These are phyloP conservation scores for Apoda limacodes DNA, from an alignment of 2,888 invertebrate genomes.

Conservation along the genomic window DNA sequence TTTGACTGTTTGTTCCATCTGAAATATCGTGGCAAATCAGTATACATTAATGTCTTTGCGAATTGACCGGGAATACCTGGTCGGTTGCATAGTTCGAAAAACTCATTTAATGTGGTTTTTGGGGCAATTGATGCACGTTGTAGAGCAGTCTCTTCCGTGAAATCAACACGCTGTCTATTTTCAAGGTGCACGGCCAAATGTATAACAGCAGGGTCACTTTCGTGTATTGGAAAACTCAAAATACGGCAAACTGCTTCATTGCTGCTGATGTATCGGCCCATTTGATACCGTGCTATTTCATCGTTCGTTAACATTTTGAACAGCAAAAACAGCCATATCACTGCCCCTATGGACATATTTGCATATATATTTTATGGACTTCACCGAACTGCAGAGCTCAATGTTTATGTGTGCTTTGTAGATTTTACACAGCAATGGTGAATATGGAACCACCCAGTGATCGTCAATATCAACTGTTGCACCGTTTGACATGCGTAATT, in stretches of 20 bases:
- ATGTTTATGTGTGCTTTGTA: too few species aligned
- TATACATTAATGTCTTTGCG: constrained; percentile 7
- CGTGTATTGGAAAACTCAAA: constrained; percentile 23
- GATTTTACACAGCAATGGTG: too few species aligned
- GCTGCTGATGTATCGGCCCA: constrained; percentile 20
- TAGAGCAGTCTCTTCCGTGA: not conserved
- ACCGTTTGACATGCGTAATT: too few species aligned
- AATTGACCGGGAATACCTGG: constrained; percentile 1
- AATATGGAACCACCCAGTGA: too few species aligned
- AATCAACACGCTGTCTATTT: not conserved
- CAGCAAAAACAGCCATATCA: constrained; percentile 5
- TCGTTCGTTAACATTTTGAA: constrained; percentile 5
- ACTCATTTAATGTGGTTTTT: not conserved
- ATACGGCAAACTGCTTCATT: constrained; percentile 23
- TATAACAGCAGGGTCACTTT: constrained; percentile 21
- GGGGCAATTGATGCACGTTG: too few species aligned
- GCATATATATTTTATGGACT: too few species aligned
- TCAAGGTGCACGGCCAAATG: constrained; percentile 25
- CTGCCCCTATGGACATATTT: too few species aligned
- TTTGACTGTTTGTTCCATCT: constrained; percentile 1
- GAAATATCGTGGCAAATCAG: constrained; percentile 4
- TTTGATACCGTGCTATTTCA: constrained; percentile 12
- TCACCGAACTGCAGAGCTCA: too few species aligned
- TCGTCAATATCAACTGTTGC: too few species aligned
- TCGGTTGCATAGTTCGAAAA: constrained; percentile 1